Evolutionary conservation across 2,113 vertebrate genomes (phyloP).

Genomic region (Odontesthes bonariensis): DNA sequence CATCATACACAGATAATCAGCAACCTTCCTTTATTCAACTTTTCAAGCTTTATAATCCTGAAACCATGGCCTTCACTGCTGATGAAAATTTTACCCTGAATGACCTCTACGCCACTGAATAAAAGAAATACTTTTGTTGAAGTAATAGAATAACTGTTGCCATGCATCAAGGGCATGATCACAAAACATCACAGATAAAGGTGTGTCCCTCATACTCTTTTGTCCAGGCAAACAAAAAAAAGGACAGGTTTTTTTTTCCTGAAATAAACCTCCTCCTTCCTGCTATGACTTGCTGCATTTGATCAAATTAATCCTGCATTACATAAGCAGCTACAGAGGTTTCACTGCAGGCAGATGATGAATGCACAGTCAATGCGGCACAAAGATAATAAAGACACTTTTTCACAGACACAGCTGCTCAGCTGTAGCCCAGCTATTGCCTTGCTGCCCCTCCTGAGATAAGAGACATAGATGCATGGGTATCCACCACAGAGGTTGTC

Average conservation of each 20-base stretch:
- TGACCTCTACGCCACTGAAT: background rate
- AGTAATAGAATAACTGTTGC: background rate
- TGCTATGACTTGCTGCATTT: constrained; percentile 34
- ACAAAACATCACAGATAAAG: constrained; percentile 13
- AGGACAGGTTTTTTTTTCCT: constrained; percentile 9
- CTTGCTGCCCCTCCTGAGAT: constrained; percentile 49
- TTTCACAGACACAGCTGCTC: constrained; percentile 51
- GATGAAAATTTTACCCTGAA: background rate
- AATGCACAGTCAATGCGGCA: constrained; percentile 33
- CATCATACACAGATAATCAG: background rate
- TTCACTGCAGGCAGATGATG: constrained; percentile 20
- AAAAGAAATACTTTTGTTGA: background rate
- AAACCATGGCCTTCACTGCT: background rate
- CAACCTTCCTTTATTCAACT: background rate
- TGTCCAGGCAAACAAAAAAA: constrained; percentile 11
- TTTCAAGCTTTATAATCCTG: background rate
- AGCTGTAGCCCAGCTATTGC: constrained; percentile 35
- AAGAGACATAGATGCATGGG: constrained; percentile 44
- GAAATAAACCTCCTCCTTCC: constrained; percentile 6
- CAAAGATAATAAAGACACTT: constrained; percentile 39
- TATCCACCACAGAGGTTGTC: constrained; percentile 47
- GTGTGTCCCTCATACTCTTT: background rate
- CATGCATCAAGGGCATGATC: background rate
- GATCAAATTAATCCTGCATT: constrained; percentile 47
- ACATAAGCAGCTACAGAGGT: constrained; percentile 48